Base-by-base conservation (phyloP, 2,113 vertebrate genomes). In the Atrichornis clamosus region DNA sequence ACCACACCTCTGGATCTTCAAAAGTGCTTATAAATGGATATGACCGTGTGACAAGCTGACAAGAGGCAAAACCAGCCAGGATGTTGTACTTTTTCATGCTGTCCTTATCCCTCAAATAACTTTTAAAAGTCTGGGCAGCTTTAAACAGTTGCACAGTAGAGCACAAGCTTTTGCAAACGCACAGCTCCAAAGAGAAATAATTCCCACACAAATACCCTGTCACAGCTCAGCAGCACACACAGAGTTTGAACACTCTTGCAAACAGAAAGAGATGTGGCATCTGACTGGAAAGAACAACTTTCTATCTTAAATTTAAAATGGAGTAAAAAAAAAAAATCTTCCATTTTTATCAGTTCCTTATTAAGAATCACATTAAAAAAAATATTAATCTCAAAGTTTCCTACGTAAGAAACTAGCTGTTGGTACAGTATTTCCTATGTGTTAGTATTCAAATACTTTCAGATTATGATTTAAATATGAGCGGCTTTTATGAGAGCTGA, bases 401-500 rank as follows among this genome's bases (percentile, higher is more conserved):
- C 86, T 28, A 59, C 49, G 46, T 23, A 74, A 94, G 82, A 89
- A 94, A 52, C 32, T 88, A 65, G 68, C 49, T 73, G 52, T 69
- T 60, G 18, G 68, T 84, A 62, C n/a, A 67, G 10, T 39, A 70
- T 59, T 84, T 84, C 60, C 52, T 81, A 14, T 50, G n/a, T 46
- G 74, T 64, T 84, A 87, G 69, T 7, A 82, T 82, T 85, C 64
- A 89, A 93, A 46, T 56, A 70, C 64, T 94, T 89, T 60, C 90
- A 94, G 91, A 96, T 84, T 84, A 90, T 42, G 58, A 95, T 89
- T 96, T 81, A 95, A 96, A 90, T 90, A 94, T 73, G 73, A 94
- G 80, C 56, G 87, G 81, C 49, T 96, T 94, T 95, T 94, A 94
- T 37, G 76, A 87, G 88, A 93, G 44, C 73, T 96, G 82, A 92